These are phyloP conservation scores for Nothocercus julius DNA, from an alignment of 2,113 vertebrate genomes.

Conservation along the genomic window DNA sequence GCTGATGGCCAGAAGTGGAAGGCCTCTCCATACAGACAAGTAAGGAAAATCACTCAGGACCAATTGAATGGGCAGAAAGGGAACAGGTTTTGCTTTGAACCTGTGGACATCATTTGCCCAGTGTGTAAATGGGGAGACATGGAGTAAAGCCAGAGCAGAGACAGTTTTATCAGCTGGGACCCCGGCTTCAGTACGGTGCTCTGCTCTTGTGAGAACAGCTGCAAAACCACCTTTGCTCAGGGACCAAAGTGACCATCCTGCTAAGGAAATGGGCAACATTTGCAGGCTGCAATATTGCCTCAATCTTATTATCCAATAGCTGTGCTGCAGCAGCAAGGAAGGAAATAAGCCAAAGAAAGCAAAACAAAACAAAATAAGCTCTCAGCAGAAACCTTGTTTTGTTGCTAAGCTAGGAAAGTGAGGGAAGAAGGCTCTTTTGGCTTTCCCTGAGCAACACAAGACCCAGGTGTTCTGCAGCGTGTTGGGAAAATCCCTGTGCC, in stretches of 20 bases:
- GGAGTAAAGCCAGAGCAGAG: not conserved
- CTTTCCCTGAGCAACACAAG: not conserved
- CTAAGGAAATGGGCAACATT: conserved; percentile 22
- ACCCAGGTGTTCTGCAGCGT: not conserved
- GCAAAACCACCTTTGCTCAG: conserved; percentile 44
- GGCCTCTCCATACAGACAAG: not conserved
- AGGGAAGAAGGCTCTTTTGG: not conserved
- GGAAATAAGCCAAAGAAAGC: not conserved
- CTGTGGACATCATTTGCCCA: not conserved
- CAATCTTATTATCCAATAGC: accelerated
- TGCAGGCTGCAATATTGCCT: accelerated
- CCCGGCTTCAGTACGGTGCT: not conserved
- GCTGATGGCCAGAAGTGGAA: not conserved
- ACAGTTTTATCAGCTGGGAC: too few relatives aligned
- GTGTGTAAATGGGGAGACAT: not conserved
- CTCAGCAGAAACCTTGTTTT: not conserved
- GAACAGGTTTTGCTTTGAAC: not conserved
- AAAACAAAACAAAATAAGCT: not conserved
- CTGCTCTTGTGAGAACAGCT: not conserved
- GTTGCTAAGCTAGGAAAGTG: not conserved
- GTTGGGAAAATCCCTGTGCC: not conserved
- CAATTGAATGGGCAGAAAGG: not conserved
- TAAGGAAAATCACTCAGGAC: too few relatives aligned
- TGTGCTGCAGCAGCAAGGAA: not conserved
- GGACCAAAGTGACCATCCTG: conserved; percentile 31